Base-by-base conservation (phyloP, 2,113 vertebrate genomes). In the Columbina picui region DNA sequence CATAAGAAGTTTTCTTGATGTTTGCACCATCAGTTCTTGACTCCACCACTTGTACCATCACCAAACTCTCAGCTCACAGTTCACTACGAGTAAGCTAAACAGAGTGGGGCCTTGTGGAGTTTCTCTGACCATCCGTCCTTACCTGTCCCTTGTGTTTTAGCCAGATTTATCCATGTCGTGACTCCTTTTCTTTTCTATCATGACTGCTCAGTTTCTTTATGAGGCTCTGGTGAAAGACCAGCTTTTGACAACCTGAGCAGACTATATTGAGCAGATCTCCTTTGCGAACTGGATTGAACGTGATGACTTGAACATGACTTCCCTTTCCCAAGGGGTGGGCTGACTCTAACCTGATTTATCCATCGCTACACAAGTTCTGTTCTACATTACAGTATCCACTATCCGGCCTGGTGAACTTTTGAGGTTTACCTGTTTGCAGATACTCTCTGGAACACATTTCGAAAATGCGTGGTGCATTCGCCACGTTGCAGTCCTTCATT, bases 81-180 rank as follows among this genome's bases (percentile, higher is more conserved):
- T 71, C 45, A 45, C 21, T 55, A 26, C 57, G 15, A 38, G 1
- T 32, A 43, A 69, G 23, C 53, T 29, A 20, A 69, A 43, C 23
- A 47, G 15, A 1, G 0, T 23, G 3, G 3, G 6, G 69, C 15
- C 19, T 43, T 49, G 30, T n/a, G 39, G 49, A 45, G 25, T 75
- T 75, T 61, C 61, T 49, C 20, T 70, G 32, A 41, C 20, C 22
- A n/a, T 30, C 34, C 39, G 19, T 71, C 26, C 17, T 27, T 49
- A 41, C 18, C 14, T 6, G 4, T n/a, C 39, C 82, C 26, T 23
- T 32, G 3, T 32, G 10, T 45, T 75, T 68, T 29, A 41, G 32
- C 8, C 15, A 18, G 13, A 29, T 56, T 30, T 74, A 23, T n/a
- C 32, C 19, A 21, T 11, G 11, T 29, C 1, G 0, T 4, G 1